phyloP scores from a whole-genome alignment of 30 jellyfish, hydroid and myxozoan species.

The Calvadosia cruxmelitensis region DNA sequence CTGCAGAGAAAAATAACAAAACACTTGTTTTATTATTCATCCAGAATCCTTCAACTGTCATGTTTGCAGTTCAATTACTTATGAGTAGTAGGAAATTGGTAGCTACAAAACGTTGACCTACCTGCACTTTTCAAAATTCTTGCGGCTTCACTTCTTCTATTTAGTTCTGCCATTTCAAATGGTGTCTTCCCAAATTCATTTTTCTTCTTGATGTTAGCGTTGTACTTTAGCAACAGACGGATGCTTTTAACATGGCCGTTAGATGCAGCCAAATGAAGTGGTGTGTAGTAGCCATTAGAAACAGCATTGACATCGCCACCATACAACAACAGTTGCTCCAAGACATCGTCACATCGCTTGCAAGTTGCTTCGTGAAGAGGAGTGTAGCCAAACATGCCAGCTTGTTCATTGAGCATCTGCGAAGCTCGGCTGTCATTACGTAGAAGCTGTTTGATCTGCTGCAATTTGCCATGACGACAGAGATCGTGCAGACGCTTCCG shows the following conservation, averaged over 20 bases:
- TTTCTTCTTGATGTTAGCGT: conserved; percentile 35
- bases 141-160: conserved; percentile 44
- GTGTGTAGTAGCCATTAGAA: conserved; percentile 80
- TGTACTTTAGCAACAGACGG: conserved; percentile 37
- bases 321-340: conserved; percentile 42
- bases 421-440: conserved; percentile 27
- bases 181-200: conserved; percentile 91
- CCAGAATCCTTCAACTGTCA: too few relatives aligned
- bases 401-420: conserved; percentile 44
- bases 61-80: too few relatives aligned
- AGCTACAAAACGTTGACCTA: neutral
- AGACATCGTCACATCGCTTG: conserved; percentile 41
- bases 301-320: conserved; percentile 77
- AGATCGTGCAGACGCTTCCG: conserved; percentile 39
- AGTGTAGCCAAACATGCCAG: conserved; percentile 88
- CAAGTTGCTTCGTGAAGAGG: conserved; percentile 89
- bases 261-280: conserved; percentile 93
- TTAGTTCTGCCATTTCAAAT: conserved; percentile 60
- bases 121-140: conserved; percentile 61
- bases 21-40: too few relatives aligned
- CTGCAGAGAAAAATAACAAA: conserved; percentile 2
- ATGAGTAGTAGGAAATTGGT: too few relatives aligned
- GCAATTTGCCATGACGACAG: conserved; percentile 47
- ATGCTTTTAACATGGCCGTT: conserved; percentile 68
- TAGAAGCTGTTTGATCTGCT: conserved; percentile 36